Evolutionary conservation across 2,113 vertebrate species (phyloP).

Genomic region (Zosterops japonicus): DNA sequence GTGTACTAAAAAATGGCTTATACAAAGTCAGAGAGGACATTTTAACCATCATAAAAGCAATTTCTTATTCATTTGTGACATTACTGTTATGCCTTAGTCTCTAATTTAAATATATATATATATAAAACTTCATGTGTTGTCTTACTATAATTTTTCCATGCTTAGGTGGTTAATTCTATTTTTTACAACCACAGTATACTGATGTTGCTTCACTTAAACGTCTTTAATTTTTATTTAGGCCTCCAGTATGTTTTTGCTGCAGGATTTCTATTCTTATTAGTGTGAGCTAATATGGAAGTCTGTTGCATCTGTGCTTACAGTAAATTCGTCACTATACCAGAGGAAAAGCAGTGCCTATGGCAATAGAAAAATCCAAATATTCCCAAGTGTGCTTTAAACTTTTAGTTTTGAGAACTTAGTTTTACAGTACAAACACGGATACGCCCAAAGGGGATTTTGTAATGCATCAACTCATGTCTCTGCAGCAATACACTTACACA

Average conservation of each 20-base stretch:
- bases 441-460: not conserved
- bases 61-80: not conserved
- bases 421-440: not conserved
- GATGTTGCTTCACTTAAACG: not conserved
- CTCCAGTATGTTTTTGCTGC: not conserved
- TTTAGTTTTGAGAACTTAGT: conserved; percentile 11
- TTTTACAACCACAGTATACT: not conserved
- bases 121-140: not conserved
- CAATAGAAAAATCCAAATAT: not conserved
- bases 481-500: not conserved
- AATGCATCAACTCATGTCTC: not conserved
- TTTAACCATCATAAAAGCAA: not conserved
- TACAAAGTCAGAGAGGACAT: not conserved
- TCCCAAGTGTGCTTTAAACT: not conserved
- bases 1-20: not conserved
- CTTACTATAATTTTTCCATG: not conserved
- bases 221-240: not conserved
- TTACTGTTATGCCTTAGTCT: not conserved
- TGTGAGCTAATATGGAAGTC: not conserved
- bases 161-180: not conserved
- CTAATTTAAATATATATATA: not conserved
- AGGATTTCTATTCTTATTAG: not conserved
- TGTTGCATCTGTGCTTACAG: not conserved
- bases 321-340: not conserved
- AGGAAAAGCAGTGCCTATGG: not conserved